A percentile compares a stretch with the other conserved stretches of the same genome.
These are phyloP conservation scores for Parazoanthus atlanticus DNA, from an alignment of 92 coral and sea anemone genomes.

Conservation along the genomic window DNA sequence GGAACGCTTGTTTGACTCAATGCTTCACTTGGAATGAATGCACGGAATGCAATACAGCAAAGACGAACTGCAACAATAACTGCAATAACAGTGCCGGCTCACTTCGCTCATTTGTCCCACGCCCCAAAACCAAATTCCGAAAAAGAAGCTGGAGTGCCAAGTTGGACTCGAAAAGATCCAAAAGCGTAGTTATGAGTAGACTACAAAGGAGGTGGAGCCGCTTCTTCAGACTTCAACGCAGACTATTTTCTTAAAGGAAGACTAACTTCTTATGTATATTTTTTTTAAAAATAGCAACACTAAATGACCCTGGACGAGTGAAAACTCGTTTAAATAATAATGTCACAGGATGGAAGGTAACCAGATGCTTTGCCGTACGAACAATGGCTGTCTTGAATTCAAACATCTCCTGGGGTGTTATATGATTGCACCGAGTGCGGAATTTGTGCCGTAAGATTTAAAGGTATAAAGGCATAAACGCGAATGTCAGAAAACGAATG, in stretches of 20 bases:
- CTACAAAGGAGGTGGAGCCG: slow-evolving; percentile 20
- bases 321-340: neutral
- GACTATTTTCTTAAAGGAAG: neutral
- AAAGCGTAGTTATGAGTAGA: neutral
- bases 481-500: too few relatives aligned
- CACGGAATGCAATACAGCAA: slow-evolving; percentile 13
- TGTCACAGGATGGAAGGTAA: neutral
- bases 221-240: slow-evolving; percentile 21
- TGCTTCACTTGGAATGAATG: neutral
- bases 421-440: too few relatives aligned
- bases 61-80: neutral
- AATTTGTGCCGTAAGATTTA: too few relatives aligned
- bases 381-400: neutral
- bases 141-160: neutral
- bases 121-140: neutral
- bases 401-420: neutral
- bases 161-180: neutral
- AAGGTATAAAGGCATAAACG: too few relatives aligned
- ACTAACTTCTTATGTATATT: neutral
- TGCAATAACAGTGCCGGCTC: neutral
- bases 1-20: slow-evolving; percentile 30
- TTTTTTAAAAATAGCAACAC: neutral
- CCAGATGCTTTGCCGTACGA: neutral
- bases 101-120: slow-evolving; percentile 1
- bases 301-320: neutral